Evolutionary conservation across 2,797 vertebrate species (phyloP).

Genomic region (Furcifer pardalis): DNA sequence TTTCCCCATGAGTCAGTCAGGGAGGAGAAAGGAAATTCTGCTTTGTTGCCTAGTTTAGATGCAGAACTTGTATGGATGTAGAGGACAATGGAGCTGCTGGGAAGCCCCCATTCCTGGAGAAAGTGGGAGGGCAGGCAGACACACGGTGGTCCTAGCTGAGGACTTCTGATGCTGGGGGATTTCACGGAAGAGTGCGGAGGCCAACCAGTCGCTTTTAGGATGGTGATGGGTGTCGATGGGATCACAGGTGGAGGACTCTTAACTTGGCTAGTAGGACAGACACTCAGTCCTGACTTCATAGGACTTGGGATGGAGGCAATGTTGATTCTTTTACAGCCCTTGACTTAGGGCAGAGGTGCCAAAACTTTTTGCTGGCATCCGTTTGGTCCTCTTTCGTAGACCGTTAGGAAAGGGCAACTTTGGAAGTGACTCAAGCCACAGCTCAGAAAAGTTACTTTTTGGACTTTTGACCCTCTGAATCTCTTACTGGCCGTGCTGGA

Average conservation of each 20-base stretch:
- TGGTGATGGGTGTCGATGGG: too few species aligned
- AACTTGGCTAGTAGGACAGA: neutral
- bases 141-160: too few species aligned
- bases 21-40: neutral
- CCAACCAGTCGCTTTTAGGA: neutral
- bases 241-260: neutral
- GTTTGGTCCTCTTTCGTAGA: too few species aligned
- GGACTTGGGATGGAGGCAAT: too few species aligned
- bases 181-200: too few species aligned
- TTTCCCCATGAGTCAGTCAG: neutral
- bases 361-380: too few species aligned
- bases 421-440: neutral
- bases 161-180: neutral
- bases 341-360: too few species aligned
- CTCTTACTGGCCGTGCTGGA: neutral
- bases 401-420: neutral
- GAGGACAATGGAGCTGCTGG: neutral
- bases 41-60: slow-evolving; percentile 29
- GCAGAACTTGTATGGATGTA: neutral
- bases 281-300: neutral
- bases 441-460: neutral
- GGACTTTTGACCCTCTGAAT: neutral
- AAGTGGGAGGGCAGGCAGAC: too few species aligned
- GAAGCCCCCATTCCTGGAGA: neutral
- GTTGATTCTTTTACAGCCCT: too few species aligned